These are phyloP conservation scores for Petaurus breviceps DNA, from an alignment of 2,113 vertebrate genomes.

Conservation along the genomic window DNA sequence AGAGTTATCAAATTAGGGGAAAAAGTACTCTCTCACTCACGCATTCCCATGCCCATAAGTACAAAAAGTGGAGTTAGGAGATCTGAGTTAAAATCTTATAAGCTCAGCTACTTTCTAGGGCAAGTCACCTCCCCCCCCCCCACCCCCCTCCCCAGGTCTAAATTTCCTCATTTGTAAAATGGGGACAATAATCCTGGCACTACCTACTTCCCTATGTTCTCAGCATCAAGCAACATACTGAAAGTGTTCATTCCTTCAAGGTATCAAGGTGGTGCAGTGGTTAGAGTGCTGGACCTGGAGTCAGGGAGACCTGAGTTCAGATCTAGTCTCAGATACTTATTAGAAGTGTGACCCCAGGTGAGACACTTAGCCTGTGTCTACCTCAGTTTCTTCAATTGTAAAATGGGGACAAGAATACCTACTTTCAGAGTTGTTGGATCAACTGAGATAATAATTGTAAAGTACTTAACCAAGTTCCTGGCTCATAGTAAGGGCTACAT, in stretches of 20 bases:
- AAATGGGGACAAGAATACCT: not conserved
- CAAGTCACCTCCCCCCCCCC: not conserved
- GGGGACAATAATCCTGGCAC: not conserved
- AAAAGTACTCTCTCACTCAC: not conserved
- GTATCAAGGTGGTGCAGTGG: not conserved
- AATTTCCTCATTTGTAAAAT: not conserved
- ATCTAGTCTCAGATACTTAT: not conserved
- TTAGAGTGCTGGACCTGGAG: not conserved
- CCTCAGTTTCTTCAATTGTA: not conserved
- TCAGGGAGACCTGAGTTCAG: not conserved
- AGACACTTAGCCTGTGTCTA: not conserved
- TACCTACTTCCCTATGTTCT: not conserved
- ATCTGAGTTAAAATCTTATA: not conserved
- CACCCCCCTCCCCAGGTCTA: not conserved
- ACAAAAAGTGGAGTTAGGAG: not conserved
- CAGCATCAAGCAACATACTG: not conserved
- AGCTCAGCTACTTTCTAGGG: not conserved
- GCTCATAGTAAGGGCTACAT: not conserved
- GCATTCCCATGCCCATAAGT: not conserved
- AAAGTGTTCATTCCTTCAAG: not conserved
- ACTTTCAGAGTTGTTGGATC: not conserved
- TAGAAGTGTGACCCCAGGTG: not conserved
- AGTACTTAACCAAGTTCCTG: not conserved
- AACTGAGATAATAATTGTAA: not conserved
- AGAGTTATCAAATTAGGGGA: not conserved